These are phyloP conservation scores for Drosophila cardini DNA, from an alignment of 1,140 invertebrate species.

Conservation along the genomic window DNA sequence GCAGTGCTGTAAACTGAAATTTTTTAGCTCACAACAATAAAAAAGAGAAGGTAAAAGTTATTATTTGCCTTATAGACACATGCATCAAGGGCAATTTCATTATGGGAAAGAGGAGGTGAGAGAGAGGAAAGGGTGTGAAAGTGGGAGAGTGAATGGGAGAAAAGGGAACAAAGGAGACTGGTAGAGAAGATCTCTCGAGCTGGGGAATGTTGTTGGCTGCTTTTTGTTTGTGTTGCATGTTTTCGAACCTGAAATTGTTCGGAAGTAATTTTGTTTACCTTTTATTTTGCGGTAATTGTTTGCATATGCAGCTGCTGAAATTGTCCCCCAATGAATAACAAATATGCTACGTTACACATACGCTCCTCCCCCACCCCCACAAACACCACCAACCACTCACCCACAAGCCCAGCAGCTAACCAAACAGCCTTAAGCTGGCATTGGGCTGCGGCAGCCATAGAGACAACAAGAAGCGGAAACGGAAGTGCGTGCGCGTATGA, in stretches of 20 bases:
- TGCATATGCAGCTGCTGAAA: constrained; percentile 77
- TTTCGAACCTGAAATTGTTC: constrained; percentile 74
- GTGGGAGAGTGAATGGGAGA: not conserved
- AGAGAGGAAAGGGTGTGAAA: not conserved
- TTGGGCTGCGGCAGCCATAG: constrained; percentile 21
- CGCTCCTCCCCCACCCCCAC: not conserved
- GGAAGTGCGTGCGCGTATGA: constrained; percentile 70
- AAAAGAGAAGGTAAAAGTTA: constrained; percentile 51
- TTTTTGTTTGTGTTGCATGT: constrained; percentile 40
- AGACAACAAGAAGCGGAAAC: constrained; percentile 66
- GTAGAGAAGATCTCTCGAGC: not conserved
- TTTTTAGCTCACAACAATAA: not conserved
- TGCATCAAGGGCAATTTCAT: constrained; percentile 44
- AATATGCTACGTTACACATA: constrained; percentile 33
- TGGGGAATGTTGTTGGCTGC: not conserved
- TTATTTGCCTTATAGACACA: constrained; percentile 62
- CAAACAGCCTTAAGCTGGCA: constrained; percentile 58
- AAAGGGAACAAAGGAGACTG: not conserved
- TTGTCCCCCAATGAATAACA: constrained; percentile 69
- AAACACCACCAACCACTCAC: no score
- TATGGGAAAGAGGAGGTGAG: no score
- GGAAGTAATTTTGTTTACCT: constrained; percentile 82
- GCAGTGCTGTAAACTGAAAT: not conserved
- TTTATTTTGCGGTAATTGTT: constrained; percentile 81
- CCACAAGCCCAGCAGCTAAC: constrained; percentile 28